Conservation (phyloP, 1,140 invertebrate genomes). For the Diachasma alloeum region DNA sequence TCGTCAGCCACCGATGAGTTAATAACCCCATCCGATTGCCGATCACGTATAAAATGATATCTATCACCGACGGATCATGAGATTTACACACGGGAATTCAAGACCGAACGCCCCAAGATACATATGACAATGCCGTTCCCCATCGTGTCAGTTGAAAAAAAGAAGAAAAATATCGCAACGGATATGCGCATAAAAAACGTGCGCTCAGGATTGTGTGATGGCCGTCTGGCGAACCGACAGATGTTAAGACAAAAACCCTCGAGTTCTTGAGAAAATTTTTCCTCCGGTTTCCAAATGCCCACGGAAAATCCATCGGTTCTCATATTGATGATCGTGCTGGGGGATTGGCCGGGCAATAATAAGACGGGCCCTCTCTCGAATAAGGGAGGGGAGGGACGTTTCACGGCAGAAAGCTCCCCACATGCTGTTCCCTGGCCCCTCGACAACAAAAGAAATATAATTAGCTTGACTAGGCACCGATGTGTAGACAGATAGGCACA, state of each 20-base stretch:
- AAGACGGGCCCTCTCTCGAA: neutral
- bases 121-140: neutral
- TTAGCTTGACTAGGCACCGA: constrained; percentile 10
- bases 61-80: neutral
- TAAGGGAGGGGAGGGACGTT: neutral
- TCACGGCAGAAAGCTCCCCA: neutral
- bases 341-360: neutral
- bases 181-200: neutral
- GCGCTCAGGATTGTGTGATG: neutral
- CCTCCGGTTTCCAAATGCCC: neutral
- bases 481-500: constrained; percentile 12
- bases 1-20: neutral
- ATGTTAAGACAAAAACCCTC: neutral
- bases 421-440: neutral
- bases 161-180: neutral
- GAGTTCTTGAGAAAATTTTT: neutral
- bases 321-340: neutral
- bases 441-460: constrained; percentile 12
- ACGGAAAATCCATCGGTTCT: neutral
- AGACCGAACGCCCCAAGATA: neutral
- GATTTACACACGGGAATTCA: neutral
- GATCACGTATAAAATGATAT: neutral
- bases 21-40: neutral
- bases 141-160: neutral
- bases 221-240: neutral